Evolutionary conservation across 1,140 invertebrate genomes (phyloP), one percentile per base, ranked within the genome.

Genomic region (Holcopasites calliopsidis): DNA sequence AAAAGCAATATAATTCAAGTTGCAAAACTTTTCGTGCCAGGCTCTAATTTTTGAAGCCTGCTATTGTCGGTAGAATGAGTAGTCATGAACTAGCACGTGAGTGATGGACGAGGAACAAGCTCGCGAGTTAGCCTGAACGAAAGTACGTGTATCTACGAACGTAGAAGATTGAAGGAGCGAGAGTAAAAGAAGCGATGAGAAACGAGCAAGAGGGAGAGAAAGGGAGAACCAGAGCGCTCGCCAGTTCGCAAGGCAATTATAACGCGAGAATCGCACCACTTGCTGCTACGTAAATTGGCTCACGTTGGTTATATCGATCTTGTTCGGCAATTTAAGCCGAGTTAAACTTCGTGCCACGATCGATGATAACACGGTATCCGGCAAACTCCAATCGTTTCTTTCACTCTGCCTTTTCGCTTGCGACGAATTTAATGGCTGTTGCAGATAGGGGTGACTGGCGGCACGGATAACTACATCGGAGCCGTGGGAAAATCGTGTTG

Each of bases 171-270:
- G 69, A 74, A 11, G 44, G 13, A 47, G 16, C 6, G 44, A 47
- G 44, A 47, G 11, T 1, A 5, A 16, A 5, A 18, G 18, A 4
- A 47, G 42, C 40, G n/a, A 23, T 10, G 6, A n/a, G 35, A 18
- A 3, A 33, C 16, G 31, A 26, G 23, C 6, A 1, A 3, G 13
- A 13, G 21, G 3, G 61, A 55, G 42, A 35, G 5, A 50, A 42
- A 38, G 2, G 44, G 33, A 40, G 23, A 11, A 40, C 2, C 26
- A 23, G 26, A 44, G 68, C 28, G 74, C 69, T 82, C 49, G 82
- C 80, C 76, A 85, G 84, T 86, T 88, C 84, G 77, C 80, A 74
- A 79, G n/a, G 85, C 81, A 85, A 89, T 88, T 88, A 89, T 86
- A 80, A 73, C 75, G 76, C 75, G 75, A 82, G 80, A 86, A 83